Base-by-base conservation (phyloP, 2,113 vertebrate genomes). In the Nematolebias whitei region DNA sequence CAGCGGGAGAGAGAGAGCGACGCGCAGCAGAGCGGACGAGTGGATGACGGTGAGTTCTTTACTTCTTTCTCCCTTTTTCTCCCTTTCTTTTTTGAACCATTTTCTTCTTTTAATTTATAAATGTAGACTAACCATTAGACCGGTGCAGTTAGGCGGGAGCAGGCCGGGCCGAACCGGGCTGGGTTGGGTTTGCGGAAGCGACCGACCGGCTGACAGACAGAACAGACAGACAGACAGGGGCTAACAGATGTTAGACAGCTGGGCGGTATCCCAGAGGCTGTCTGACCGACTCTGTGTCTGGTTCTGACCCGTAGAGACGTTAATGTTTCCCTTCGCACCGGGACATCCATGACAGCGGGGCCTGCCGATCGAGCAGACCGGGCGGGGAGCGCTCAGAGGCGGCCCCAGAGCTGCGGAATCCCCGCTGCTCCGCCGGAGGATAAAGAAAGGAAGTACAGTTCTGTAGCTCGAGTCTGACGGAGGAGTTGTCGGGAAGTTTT, bases 121-220 rank as follows among this genome's bases (percentile, higher is more conserved):
- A 11, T 10, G 65, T 16, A 19, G 58, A 10, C 19, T 39, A 20
- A n/a, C 50, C 1, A 7, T 53, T 7, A 20, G 10, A 20, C n/a
- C 41, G 55, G 73, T 5, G 55, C 40, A 8, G 53, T 4, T 40
- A 15, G 53, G 3, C 12, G 2, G 5, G 0, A 8, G 1, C 9
- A 3, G 47, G 72, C 82, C 68, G 80, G 26, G 32, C 52, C 12
- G 63, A 26, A 72, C 68, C 40, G 65, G 54, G 73, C 71, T 51
- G 80, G 78, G 86, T 19, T 74, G 69, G 88, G 80, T 90, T 88
- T 90, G 88, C 87, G 88, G 88, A 90, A 90, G 88, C 87, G 76
- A 76, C 50, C 83, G 81, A 68, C 74, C 64, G 81, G 65, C 54
- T 75, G 79, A 82, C 74, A 51, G 69, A 80, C 56, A 11, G 32